phyloP scores from a whole-genome alignment of 2,797 vertebrate species.

The Alcedo quadribrachys region DNA sequence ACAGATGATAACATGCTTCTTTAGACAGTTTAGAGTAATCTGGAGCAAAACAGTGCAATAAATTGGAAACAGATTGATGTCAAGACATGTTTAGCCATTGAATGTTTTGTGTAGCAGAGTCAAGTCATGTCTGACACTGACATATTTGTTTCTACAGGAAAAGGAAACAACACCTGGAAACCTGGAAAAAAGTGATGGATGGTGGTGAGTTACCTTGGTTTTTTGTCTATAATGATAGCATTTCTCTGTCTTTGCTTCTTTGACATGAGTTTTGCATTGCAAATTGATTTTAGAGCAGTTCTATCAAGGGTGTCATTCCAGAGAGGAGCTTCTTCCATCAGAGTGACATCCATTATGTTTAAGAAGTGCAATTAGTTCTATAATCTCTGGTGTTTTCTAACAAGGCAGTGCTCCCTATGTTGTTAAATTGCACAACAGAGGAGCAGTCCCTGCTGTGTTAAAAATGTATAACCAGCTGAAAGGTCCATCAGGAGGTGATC shows the following conservation, averaged over 20 bases:
- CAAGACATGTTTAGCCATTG: conserved; percentile 9
- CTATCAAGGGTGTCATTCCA: not conserved
- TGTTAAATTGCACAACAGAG: not conserved
- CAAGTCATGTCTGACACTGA: conserved; percentile 54
- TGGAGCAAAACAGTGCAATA: conserved; percentile 36
- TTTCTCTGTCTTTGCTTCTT: not conserved
- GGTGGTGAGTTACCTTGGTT: not conserved
- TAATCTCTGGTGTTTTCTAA: not conserved
- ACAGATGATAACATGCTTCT: not conserved
- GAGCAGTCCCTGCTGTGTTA: not conserved
- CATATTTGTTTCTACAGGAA: conserved; percentile 47
- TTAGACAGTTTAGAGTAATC: conserved; percentile 50
- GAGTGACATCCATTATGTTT: not conserved
- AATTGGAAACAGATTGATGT: conserved; percentile 55
- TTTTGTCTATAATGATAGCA: not conserved
- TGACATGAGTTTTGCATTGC: not conserved
- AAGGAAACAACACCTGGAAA: conserved; percentile 45
- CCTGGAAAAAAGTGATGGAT: not conserved
- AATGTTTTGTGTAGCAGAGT: conserved; percentile 22
- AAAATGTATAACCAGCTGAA: not conserved
- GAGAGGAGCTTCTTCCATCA: not conserved
- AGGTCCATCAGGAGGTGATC: not conserved
- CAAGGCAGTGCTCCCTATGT: not conserved
- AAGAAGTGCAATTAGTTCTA: not conserved
- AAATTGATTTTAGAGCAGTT: not conserved